phyloP scores from a whole-genome alignment of 1,140 invertebrate species.

The Pristionchus pacificus region DNA sequence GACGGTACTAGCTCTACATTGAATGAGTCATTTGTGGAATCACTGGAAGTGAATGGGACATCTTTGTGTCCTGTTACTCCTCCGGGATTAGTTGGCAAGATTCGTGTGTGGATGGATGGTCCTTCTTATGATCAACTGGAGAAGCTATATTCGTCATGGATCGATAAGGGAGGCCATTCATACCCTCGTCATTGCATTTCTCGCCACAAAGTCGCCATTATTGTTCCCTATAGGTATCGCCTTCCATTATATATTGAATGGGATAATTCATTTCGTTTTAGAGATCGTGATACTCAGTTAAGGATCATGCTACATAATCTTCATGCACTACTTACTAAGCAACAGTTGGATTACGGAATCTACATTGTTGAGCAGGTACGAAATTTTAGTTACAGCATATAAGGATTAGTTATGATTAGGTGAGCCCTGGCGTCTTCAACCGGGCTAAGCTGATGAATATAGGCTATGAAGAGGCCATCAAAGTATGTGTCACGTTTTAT shows the following conservation, averaged over 20 bases:
- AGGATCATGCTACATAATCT: conserved; percentile 54
- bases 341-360: conserved; percentile 78
- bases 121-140: conserved; percentile 39
- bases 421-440: no score
- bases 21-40: no score
- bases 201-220: conserved; percentile 48
- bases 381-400: no score
- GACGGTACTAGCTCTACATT: no score
- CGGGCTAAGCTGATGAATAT: conserved; percentile 84
- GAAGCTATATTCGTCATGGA: conserved; percentile 41
- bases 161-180: conserved; percentile 50
- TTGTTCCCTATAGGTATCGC: conserved; percentile 45
- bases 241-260: background rate
- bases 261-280: background rate
- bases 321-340: conserved; percentile 49
- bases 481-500: conserved; percentile 16
- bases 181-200: conserved; percentile 42
- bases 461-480: conserved; percentile 66
- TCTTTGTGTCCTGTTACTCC: conserved; percentile 29
- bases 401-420: no score
- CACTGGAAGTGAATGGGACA: no score
- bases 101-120: conserved; percentile 51
- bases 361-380: conserved; percentile 74
- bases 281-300: conserved; percentile 45
- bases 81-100: conserved; percentile 30